Conservation (phyloP, 1,140 invertebrate genomes). For the Drosophila lacteicornis region DNA sequence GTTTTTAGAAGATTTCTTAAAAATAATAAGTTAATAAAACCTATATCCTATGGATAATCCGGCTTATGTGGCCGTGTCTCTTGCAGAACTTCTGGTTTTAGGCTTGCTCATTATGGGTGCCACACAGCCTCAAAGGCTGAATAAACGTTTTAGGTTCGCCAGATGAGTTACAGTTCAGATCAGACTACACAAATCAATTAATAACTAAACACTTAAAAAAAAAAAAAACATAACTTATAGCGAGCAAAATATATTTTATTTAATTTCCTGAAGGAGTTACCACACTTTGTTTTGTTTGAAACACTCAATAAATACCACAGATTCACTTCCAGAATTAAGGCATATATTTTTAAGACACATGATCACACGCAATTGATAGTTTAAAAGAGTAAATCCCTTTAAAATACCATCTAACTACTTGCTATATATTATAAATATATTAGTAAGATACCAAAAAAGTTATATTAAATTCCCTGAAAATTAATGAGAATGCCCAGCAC, state of each 20-base stretch:
- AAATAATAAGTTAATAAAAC: not conserved
- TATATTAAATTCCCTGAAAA: not conserved
- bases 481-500: not conserved
- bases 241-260: not conserved
- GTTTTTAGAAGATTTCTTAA: not conserved
- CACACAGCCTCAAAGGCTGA: conserved; percentile 74
- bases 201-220: conserved; percentile 33
- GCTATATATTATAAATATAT: not conserved
- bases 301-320: not conserved
- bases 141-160: conserved; percentile 76
- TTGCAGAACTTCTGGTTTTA: conserved; percentile 78
- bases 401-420: not conserved
- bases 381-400: not conserved
- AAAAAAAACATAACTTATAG: too few species aligned
- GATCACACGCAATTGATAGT: not conserved
- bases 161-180: conserved; percentile 16
- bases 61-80: conserved; percentile 29
- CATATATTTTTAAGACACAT: too few species aligned
- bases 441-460: not conserved
- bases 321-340: not conserved
- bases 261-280: not conserved
- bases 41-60: conserved; percentile 8
- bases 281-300: conserved; percentile 1
- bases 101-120: conserved; percentile 81
- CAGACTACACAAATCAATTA: conserved; percentile 15